Evolutionary conservation across 2,888 invertebrate genomes (phyloP), one percentile per base, ranked within the genome.

Genomic region (Axea sp.): DNA sequence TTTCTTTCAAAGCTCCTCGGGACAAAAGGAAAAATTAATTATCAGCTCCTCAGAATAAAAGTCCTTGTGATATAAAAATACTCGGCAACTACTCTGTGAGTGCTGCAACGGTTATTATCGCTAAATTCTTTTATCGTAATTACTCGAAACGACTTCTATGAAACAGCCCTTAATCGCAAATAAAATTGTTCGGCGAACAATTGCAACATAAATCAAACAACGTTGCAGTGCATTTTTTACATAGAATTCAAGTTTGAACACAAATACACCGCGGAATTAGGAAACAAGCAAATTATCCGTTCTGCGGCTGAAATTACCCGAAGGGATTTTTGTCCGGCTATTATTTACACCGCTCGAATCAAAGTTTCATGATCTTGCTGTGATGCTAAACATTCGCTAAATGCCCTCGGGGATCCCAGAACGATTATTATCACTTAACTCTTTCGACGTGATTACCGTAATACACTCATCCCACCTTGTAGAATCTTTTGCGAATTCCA

Each of bases 401-500:
- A 37, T 15, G 39, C 22, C 59, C 30, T 8, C 19, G 9, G 30
- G 60, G 19, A 39, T 22, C 17, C 15, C 3, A 0, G 2, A 49
- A 49, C 28, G 60, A 39, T 47, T 49, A 60, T 60, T 39, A 47
- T 60, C 60, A 60, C 47, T 60, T 47, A 47, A 62, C 62, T 47
- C 47, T 60, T 60, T 60, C 26, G 26, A 28, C 41, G 39, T 22
- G 31, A 55, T 55, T 41, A 30, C 12, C 14, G 19, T 31, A 41
- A 55, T 31, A 41, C 15, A 35, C 45, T 28, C 28, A 7, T 14
- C 3, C 31, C 11, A 1, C 8, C 1, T 37, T 35, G 24, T 9
- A 30, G 19, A 11, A 37, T 53, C 7, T 17, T 39, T 31, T 14
- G 17, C 6, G 11, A 37, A 37, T 28, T 8, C 14, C 31, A 31